Conservation (phyloP, 2,113 vertebrate genomes). For the Camelus bactrianus region DNA sequence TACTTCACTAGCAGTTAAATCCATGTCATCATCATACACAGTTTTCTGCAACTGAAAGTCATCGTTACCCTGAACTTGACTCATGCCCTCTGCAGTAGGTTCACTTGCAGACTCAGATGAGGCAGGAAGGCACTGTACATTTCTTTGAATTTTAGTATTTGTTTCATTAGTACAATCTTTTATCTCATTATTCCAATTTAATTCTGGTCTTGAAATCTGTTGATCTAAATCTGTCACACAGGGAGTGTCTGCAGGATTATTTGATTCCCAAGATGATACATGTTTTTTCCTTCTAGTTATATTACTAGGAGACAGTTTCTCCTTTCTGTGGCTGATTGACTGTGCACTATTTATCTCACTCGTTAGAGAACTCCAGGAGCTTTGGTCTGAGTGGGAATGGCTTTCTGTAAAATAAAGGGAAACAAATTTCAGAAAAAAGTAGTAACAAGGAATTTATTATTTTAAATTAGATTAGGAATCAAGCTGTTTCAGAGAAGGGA, state of each 20-base stretch:
- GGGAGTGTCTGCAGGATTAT: neutral
- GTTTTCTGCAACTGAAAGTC: slow-evolving; percentile 83
- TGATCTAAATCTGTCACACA: slow-evolving; percentile 57
- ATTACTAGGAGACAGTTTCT: slow-evolving; percentile 14
- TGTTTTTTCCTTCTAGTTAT: slow-evolving; percentile 82
- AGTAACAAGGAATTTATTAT: neutral
- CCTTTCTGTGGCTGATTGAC: slow-evolving; percentile 27
- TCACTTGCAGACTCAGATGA: slow-evolving; percentile 54
- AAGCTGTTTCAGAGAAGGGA: neutral
- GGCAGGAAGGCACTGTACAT: neutral
- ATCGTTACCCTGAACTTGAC: slow-evolving; percentile 45
- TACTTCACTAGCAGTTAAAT: slow-evolving; percentile 85
- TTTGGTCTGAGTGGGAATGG: slow-evolving; percentile 44
- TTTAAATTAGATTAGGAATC: slow-evolving; percentile 51
- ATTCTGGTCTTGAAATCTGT: neutral
- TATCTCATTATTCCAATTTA: neutral
- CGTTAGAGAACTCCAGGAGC: neutral
- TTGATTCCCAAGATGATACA: slow-evolving; percentile 16
- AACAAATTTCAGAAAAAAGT: slow-evolving; percentile 69
- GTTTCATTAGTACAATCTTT: neutral
- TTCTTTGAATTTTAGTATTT: slow-evolving; percentile 53
- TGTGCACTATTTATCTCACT: slow-evolving; percentile 15
- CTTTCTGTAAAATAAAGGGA: slow-evolving; percentile 83
- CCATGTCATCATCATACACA: slow-evolving; percentile 87
- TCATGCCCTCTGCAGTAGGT: neutral